Conservation (phyloP, 2,888 invertebrate genomes). For the Seira ritae region DNA sequence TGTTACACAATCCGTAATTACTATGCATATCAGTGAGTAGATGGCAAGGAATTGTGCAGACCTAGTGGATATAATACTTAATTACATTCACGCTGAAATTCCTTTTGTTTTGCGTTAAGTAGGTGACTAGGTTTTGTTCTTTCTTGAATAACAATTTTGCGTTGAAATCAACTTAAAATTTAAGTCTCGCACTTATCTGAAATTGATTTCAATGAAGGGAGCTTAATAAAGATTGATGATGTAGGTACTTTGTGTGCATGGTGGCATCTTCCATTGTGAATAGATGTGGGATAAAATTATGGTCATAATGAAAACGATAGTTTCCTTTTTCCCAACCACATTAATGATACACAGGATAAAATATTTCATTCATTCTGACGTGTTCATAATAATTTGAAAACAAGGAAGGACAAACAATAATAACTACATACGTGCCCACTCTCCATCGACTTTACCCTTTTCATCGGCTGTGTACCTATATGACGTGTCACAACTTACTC, state of each 20-base stretch:
- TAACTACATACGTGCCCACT: not conserved
- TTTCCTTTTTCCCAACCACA: constrained; percentile 46
- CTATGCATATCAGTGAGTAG: not conserved
- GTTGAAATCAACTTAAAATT: not conserved
- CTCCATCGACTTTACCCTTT: not conserved
- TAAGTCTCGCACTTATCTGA: not conserved
- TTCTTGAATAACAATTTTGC: constrained; percentile 1
- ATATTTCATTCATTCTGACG: not conserved
- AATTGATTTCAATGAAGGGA: not conserved
- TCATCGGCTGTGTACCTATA: not conserved
- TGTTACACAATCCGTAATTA: constrained; percentile 18
- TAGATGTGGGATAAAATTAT: not conserved
- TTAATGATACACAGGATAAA: not conserved
- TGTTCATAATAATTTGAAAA: not conserved
- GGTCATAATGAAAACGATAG: constrained; percentile 27
- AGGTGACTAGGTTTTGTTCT: constrained; percentile 12
- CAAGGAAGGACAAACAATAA: constrained; percentile 32
- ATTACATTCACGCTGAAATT: not conserved
- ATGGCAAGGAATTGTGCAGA: not conserved
- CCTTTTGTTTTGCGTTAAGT: not conserved
- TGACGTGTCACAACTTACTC: not conserved
- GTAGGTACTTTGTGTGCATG: not conserved
- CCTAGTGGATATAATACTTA: not conserved
- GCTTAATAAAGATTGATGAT: too few species aligned
- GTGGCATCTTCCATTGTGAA: not conserved